Evolutionary conservation across 2,797 vertebrate genomes (phyloP), one percentile per base, ranked within the genome.

Genomic region (Chloroceryle inda): DNA sequence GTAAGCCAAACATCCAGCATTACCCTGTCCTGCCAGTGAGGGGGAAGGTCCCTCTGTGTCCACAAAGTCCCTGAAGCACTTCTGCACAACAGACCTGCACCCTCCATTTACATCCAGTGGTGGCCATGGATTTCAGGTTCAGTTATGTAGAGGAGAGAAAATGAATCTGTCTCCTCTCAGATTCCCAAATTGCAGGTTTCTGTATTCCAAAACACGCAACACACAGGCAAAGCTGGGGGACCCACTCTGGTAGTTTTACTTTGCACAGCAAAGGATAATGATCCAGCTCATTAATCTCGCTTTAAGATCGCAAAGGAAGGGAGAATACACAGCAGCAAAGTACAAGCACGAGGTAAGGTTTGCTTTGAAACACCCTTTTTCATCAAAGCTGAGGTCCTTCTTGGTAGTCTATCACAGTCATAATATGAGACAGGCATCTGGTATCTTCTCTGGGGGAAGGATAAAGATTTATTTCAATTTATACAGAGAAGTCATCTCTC

Each of bases 1-100:
- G 99, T 99, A 96, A 98, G 84, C 8, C 75, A 5, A 86, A 11
- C 13, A 50, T 29, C 19, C 38, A 5, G 21, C 31, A 52, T 17
- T 42, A 50, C 10, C 33, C 31, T 15, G 17, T 9, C 17, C 7
- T n/a, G 40, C 35, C 33, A 27, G 26, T 1, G 40, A 0, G 2
- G 1, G 6, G 3, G 15, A 53, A 37, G n/a, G 56, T 64, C 23
- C 22, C 73, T 6, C 52, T 77, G 11, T 20, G 3, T 84, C 31
- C 73, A 59, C 23, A 29, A 85, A 76, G 33, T 12, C 19, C 24
- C 18, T 13, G n/a, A 20, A 62, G 8, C 20, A 47, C 47, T 84
- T 38, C n/a, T 45, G 31, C 21, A 38, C 5, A n/a, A 15, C 14
- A 72, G 33, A 52, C 3, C n/a, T 35, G 11, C 33, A 11, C 53